Percentiles rank a stretch among this genome's conserved stretches.
phyloP scores from a whole-genome alignment of 2,797 vertebrate genomes.

The Dallia pectoralis region DNA sequence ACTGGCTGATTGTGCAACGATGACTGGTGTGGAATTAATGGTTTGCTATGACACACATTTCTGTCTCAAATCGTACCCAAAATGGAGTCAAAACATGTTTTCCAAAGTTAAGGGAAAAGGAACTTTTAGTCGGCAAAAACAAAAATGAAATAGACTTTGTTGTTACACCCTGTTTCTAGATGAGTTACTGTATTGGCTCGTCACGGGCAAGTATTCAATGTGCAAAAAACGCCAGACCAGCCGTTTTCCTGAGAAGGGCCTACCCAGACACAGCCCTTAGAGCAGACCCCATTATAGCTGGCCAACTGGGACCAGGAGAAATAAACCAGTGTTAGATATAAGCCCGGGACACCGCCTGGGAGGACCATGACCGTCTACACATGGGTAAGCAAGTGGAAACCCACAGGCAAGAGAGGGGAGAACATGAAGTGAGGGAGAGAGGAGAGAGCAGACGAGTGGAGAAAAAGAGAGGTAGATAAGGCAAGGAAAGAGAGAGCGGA shows the following conservation, averaged over 20 bases:
- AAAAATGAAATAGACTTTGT: conserved; percentile 28
- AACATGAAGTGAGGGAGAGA: too few species aligned
- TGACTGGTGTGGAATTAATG: conserved; percentile 20
- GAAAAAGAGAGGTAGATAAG: too few species aligned
- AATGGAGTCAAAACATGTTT: conserved; percentile 48
- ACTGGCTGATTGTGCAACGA: conserved; percentile 36
- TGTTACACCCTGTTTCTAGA: conserved; percentile 37
- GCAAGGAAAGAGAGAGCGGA: too few species aligned
- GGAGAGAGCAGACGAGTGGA: too few species aligned
- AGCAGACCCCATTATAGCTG: conserved; percentile 33
- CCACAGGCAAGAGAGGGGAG: too few species aligned
- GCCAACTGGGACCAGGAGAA: conserved; percentile 45
- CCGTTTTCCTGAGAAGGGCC: too few species aligned
- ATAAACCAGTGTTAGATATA: conserved; percentile 27
- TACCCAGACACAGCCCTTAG: background rate
- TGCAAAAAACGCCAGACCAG: background rate
- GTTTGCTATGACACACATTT: conserved; percentile 55
- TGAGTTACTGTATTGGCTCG: conserved; percentile 33
- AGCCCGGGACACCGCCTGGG: conserved; percentile 41
- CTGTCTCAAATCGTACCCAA: conserved; percentile 47
- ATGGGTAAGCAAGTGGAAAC: too few species aligned
- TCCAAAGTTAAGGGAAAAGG: conserved; percentile 38
- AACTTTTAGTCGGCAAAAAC: conserved; percentile 58
- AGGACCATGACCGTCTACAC: conserved; percentile 15
- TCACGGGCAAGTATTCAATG: conserved; percentile 30